These are phyloP conservation scores for Caenorhabditis drosophilae DNA, from an alignment of 2,888 invertebrate species.

Conservation along the genomic window DNA sequence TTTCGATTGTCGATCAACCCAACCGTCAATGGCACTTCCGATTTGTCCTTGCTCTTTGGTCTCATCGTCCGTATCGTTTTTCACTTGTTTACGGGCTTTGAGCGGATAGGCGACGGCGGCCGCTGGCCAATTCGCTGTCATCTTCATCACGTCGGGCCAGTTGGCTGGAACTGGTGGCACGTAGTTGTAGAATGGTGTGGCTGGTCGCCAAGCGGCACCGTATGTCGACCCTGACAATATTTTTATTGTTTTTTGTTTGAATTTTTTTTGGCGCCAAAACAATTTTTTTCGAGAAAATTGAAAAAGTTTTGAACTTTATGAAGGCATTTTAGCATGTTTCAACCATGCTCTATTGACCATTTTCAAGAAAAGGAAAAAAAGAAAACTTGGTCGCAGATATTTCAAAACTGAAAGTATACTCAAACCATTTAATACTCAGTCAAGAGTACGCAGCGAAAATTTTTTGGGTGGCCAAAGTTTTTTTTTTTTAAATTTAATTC, in stretches of 20 bases:
- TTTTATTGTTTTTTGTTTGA: not conserved
- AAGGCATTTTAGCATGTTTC: no score
- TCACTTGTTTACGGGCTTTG: slow-evolving; percentile 35
- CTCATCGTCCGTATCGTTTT: slow-evolving; percentile 35
- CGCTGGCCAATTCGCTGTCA: slow-evolving; percentile 63
- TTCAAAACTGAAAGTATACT: no score
- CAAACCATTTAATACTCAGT: no score
- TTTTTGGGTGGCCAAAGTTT: no score
- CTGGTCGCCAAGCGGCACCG: slow-evolving; percentile 68
- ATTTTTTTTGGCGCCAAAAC: no score
- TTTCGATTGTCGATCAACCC: slow-evolving; percentile 56
- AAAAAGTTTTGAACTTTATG: no score
- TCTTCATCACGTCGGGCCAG: slow-evolving; percentile 60
- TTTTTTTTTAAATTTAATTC: no score
- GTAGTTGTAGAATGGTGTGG: slow-evolving; percentile 69
- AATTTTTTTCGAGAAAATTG: no score
- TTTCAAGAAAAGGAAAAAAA: no score
- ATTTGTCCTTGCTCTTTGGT: slow-evolving; percentile 50
- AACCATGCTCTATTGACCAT: no score
- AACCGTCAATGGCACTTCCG: slow-evolving; percentile 54
- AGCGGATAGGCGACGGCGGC: slow-evolving; percentile 58
- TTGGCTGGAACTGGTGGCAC: slow-evolving; percentile 69
- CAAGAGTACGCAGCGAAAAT: no score
- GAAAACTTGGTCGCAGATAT: no score
- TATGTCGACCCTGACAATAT: slow-evolving; percentile 64